Conservation (phyloP, 2,113 vertebrate genomes). For the Mastomys natalensis region DNA sequence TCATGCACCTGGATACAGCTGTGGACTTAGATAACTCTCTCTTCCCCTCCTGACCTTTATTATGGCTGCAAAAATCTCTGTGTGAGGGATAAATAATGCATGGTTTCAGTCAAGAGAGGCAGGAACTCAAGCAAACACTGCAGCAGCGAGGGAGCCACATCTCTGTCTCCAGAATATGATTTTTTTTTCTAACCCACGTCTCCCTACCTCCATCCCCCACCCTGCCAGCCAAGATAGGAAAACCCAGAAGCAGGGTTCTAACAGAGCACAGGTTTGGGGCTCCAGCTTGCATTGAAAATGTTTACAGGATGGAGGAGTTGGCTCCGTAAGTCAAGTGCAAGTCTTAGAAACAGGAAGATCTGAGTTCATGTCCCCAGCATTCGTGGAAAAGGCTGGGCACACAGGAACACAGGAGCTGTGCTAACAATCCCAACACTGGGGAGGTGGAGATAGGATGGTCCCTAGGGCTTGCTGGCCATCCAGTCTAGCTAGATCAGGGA, state of each 20-base stretch:
- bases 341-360: not conserved
- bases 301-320: not conserved
- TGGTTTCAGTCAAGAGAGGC: constrained; percentile 53
- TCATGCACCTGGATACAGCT: constrained; percentile 27
- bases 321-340: not conserved
- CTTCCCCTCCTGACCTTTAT: constrained; percentile 70
- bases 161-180: not conserved
- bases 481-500: not conserved
- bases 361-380: not conserved
- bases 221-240: not conserved
- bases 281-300: not conserved
- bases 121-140: not conserved
- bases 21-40: constrained; percentile 51
- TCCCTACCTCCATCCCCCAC: not conserved
- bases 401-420: not conserved
- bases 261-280: not conserved
- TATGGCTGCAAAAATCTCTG: constrained; percentile 51
- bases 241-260: not conserved
- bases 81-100: constrained; percentile 72
- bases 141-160: not conserved
- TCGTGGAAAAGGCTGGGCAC: not conserved
- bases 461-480: not conserved
- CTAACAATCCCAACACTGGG: not conserved
- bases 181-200: constrained; percentile 24
- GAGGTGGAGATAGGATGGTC: too few species aligned